Base-by-base conservation (phyloP, 1,140 invertebrate species). In the Araneus ventricosus region DNA sequence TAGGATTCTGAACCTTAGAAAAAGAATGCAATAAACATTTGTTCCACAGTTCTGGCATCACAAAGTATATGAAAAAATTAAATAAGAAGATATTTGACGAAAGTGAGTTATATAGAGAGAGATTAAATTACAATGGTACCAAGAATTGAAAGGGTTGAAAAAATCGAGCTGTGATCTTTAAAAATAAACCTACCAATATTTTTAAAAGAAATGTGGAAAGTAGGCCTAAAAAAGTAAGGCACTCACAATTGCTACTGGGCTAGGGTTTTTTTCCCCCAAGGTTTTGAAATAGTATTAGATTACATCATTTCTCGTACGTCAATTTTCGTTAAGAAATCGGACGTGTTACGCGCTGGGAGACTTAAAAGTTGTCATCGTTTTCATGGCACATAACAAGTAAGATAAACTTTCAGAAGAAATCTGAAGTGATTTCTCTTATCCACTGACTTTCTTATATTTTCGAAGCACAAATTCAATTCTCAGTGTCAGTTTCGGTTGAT, bases 11-110 rank as follows among this genome's bases (percentile, higher is more conserved):
- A 22, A 80, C 39, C n/a, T 57, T 27, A n/a, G 17, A 20, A 79
- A 80, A 80, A 52, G 80, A 57, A 80, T 59, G 27, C 37, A 4
- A 90, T 80, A 90, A 90, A 90, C 70, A 90, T 80, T 90, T 90
- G 67, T 90, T 57, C 41, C 37, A 3, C 20, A 79, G 27, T 30
- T 79, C 75, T 52, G n/a, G 57, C 30, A 34, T 63, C 45, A 14
- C 45, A 52, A 52, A 52, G 22, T 30, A 75, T 34, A 75, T 75
- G 30, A 75, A 75, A 75, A 27, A 34, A 75, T 52, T 52, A 87
- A 30, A 37, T 37, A 87, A 87, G 20, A 87, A 52, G 20, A 85
- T 52, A 37, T 34, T 24, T 10, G 30, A 61, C 57, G 57, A 75
- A 61, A 75, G 30, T 34, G 30, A 22, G 30, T 34, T 34, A 4